These are phyloP conservation scores for Cryptotis parvus DNA, from an alignment of 2,113 vertebrate genomes.

Conservation along the genomic window DNA sequence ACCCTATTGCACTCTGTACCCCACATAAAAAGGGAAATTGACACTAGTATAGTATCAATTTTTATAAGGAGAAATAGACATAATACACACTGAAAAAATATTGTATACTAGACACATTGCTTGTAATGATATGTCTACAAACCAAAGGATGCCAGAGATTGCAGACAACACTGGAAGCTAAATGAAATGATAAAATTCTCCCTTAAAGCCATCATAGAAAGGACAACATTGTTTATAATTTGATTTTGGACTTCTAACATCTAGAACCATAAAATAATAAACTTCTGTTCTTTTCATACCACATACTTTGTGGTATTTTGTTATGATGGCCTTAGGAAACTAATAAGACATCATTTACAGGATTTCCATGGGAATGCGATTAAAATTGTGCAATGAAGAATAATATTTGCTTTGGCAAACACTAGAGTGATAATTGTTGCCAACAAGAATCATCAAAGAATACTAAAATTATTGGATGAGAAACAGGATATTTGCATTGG, in stretches of 20 bases:
- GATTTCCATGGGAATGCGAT: neutral
- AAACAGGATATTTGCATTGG: neutral
- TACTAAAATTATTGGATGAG: neutral
- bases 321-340: neutral
- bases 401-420: slow-evolving; percentile 10
- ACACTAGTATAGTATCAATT: neutral
- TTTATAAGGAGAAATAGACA: neutral
- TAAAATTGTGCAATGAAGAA: slow-evolving; percentile 12
- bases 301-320: neutral
- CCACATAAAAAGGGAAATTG: too few species aligned
- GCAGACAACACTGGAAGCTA: neutral
- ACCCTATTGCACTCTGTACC: too few species aligned
- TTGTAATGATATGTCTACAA: neutral
- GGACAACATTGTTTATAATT: neutral
- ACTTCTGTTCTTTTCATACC: neutral
- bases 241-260: neutral
- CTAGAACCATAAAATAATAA: neutral
- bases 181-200: neutral
- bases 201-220: neutral
- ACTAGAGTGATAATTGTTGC: neutral
- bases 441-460: neutral
- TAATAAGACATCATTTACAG: neutral
- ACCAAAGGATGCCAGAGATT: neutral
- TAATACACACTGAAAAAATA: neutral
- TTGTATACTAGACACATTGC: neutral